Conservation (phyloP, 1,140 invertebrate species). For the Rhagoletis pomonella region DNA sequence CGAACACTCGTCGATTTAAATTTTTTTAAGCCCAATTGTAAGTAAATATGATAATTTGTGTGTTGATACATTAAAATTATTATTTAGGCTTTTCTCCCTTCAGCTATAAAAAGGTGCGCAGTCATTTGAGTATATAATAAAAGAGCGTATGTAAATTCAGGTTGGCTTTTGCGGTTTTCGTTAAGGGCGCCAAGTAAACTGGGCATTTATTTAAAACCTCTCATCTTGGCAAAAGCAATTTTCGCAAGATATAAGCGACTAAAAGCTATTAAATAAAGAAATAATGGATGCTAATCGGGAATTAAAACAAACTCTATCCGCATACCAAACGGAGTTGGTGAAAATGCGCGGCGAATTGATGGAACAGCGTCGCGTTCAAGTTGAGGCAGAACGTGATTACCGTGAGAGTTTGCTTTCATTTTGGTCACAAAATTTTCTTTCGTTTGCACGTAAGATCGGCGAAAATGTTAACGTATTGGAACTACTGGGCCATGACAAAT, state of each 20-base stretch:
- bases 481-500: not conserved
- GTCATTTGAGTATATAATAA: too few relatives aligned
- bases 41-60: too few relatives aligned
- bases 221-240: too few relatives aligned
- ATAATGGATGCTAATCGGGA: constrained; percentile 17
- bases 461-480: not conserved
- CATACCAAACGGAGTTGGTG: constrained; percentile 4
- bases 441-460: not conserved
- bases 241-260: not conserved
- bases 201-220: too few relatives aligned
- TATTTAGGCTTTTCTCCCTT: too few relatives aligned
- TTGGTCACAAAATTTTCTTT: not conserved
- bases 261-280: constrained; percentile 50
- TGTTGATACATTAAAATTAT: too few relatives aligned
- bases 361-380: not conserved
- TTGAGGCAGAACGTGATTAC: not conserved
- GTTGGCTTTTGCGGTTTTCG: too few relatives aligned
- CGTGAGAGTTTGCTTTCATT: not conserved
- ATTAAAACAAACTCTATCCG: not conserved
- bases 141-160: too few relatives aligned
- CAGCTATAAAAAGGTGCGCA: too few relatives aligned
- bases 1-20: too few relatives aligned
- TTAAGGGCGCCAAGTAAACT: too few relatives aligned
- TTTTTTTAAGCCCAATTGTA: too few relatives aligned
- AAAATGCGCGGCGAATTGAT: not conserved